These are phyloP conservation scores for Archips xylosteana DNA, from an alignment of 2,888 invertebrate species.

Conservation along the genomic window DNA sequence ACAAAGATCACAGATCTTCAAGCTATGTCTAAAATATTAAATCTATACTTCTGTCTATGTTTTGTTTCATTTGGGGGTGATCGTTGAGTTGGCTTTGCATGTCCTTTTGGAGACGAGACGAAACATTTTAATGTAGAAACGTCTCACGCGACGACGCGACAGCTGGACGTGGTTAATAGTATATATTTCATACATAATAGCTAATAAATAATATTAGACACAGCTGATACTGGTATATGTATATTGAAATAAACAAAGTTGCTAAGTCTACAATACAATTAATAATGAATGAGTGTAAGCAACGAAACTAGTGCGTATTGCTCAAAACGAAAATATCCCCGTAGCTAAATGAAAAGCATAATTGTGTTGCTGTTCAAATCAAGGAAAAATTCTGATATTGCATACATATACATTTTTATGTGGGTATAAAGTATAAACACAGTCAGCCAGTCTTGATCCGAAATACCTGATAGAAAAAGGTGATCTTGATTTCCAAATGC, in stretches of 20 bases:
- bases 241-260: too few species aligned
- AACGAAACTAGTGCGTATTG: neutral
- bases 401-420: neutral
- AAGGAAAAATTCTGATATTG: neutral
- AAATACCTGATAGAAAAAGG: neutral
- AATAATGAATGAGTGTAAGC: neutral
- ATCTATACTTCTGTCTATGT: neutral
- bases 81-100: neutral
- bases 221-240: too few species aligned
- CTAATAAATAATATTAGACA: too few species aligned
- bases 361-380: neutral
- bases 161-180: neutral
- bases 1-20: slow-evolving; percentile 80
- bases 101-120: too few species aligned
- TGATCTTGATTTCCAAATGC: neutral
- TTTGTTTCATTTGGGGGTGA: neutral
- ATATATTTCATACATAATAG: too few species aligned
- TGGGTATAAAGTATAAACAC: neutral
- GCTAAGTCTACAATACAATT: too few species aligned
- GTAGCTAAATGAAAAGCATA: neutral
- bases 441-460: neutral
- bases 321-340: neutral
- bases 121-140: too few species aligned
- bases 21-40: slow-evolving; percentile 44
- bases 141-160: neutral